These are phyloP conservation scores for Agonum fuliginosum DNA, from an alignment of 2,888 invertebrate species.

Conservation along the genomic window DNA sequence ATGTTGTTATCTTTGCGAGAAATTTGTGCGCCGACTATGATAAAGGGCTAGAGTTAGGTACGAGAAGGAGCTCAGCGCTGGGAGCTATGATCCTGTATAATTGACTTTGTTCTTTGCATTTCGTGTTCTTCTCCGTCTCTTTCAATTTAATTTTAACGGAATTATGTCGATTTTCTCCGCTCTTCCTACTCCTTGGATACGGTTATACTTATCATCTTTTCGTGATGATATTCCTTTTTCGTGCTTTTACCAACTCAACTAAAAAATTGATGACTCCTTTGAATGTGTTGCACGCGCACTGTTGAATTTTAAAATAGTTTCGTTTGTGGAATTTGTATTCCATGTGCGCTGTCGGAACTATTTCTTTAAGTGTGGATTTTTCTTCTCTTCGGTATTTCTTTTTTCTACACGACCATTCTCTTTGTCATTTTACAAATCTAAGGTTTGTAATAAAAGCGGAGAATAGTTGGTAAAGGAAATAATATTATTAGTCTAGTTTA, in stretches of 20 bases:
- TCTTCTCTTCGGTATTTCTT: slow-evolving; percentile 28
- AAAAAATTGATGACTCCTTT: slow-evolving; percentile 44
- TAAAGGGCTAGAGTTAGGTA: slow-evolving; percentile 3
- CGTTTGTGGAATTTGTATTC: slow-evolving; percentile 35
- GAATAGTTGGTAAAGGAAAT: slow-evolving; percentile 5
- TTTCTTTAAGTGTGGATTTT: slow-evolving; percentile 40
- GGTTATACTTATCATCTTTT: slow-evolving; percentile 50
- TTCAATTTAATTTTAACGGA: slow-evolving; percentile 51
- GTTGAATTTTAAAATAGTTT: slow-evolving; percentile 46
- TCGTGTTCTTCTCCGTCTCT: slow-evolving; percentile 29
- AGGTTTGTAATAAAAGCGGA: slow-evolving; percentile 4
- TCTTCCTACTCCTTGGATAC: slow-evolving; percentile 39
- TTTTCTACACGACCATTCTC: background rate
- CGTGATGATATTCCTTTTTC: slow-evolving; percentile 40
- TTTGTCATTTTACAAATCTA: slow-evolving; percentile 18
- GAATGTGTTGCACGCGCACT: slow-evolving; percentile 26
- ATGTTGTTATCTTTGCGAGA: slow-evolving; percentile 10
- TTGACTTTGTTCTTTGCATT: slow-evolving; percentile 47
- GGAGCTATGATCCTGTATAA: slow-evolving; percentile 45
- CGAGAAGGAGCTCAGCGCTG: background rate
- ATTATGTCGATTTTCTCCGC: slow-evolving; percentile 45
- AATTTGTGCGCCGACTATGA: slow-evolving; percentile 14
- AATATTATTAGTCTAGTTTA: too few relatives aligned
- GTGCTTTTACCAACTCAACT: slow-evolving; percentile 40
- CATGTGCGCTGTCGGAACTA: slow-evolving; percentile 24